These are phyloP conservation scores for Ophion costatus DNA, from an alignment of 2,888 invertebrate species.

Conservation along the genomic window DNA sequence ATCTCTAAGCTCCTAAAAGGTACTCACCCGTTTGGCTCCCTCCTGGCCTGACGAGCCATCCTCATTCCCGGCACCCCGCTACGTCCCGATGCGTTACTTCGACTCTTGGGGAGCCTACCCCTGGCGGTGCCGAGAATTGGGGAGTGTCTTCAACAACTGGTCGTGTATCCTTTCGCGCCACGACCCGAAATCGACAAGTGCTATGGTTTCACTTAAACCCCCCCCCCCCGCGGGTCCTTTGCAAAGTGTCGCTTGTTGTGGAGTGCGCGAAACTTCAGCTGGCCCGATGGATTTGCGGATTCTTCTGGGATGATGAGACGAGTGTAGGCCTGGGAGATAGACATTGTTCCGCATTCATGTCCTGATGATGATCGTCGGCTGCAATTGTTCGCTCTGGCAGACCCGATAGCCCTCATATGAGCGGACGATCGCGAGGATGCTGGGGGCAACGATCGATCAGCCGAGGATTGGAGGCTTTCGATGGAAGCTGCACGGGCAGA, in stretches of 20 bases:
- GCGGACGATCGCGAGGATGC: background rate
- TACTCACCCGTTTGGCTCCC: slow-evolving; percentile 76
- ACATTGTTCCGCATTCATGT: no score
- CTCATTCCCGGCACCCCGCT: slow-evolving; percentile 17
- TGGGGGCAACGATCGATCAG: background rate
- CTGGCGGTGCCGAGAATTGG: background rate
- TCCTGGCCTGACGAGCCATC: slow-evolving; percentile 57
- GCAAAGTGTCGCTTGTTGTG: slow-evolving; percentile 2
- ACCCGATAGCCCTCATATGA: no score
- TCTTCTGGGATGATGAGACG: slow-evolving; percentile 1
- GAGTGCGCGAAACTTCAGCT: background rate
- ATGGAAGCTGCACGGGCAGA: background rate
- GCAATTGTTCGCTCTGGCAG: no score
- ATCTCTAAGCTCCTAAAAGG: slow-evolving; percentile 82
- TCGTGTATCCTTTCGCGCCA: slow-evolving; percentile 9
- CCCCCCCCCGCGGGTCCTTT: background rate
- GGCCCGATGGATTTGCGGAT: background rate
- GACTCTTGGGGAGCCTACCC: slow-evolving; percentile 3
- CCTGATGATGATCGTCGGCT: no score
- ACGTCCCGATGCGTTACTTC: slow-evolving; percentile 17
- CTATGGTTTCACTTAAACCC: slow-evolving; percentile 18
- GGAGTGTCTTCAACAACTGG: slow-evolving; percentile 22
- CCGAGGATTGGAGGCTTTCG: background rate
- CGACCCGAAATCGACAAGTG: slow-evolving; percentile 13
- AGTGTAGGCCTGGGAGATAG: background rate